Evolutionary conservation across 2,113 vertebrate species (phyloP), one percentile per base, ranked within the genome.

Genomic region (Heterocephalus glaber): DNA sequence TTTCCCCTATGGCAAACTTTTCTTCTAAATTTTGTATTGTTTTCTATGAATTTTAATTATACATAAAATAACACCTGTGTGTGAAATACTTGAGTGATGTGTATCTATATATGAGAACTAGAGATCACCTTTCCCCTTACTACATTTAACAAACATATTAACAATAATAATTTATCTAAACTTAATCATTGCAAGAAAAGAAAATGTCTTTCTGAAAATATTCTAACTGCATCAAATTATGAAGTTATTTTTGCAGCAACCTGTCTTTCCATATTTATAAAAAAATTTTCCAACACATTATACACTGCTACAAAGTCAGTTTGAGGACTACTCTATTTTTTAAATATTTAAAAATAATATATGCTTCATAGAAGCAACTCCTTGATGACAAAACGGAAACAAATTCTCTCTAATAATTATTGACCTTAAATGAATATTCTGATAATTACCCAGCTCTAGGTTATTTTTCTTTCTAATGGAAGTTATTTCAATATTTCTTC

Each of bases 301-400:
- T 89, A 98, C 41, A 95, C 93, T 86, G 82, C 79, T 96, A 94
- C 2, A 96, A 95, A 93, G 0, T 38, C 94, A 68, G 95, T 97
- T 94, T 82, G 49, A 97, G 90, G 70, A 56, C 93, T 89, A 86
- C 94, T 93, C 41, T 96, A 80, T 92, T 87, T 95, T 0, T 98
- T 98, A 98, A 98, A 98, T 92, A 96, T 96, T 76, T 97, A 96
- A 97, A 56, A 68, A 96, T 61, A 92, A 86, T 14, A 82, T 12
- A 76, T 44, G 7, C 17, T 83, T 76, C 70, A 81, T 60, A 26
- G 30, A 87, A 96, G 68, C 81, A 85, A 93, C 28, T 81, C 70
- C 83, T 92, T 54, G 33, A 35, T 84, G 86, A 52, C 87, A 90
- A 91, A 94, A 95, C 80, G 26, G 92, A 97, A 96, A 95, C 70